Percentiles rank a stretch among this genome's conserved stretches.
These are phyloP conservation scores for Brachystomella parvula DNA, from an alignment of 1,140 invertebrate genomes.

Conservation along the genomic window DNA sequence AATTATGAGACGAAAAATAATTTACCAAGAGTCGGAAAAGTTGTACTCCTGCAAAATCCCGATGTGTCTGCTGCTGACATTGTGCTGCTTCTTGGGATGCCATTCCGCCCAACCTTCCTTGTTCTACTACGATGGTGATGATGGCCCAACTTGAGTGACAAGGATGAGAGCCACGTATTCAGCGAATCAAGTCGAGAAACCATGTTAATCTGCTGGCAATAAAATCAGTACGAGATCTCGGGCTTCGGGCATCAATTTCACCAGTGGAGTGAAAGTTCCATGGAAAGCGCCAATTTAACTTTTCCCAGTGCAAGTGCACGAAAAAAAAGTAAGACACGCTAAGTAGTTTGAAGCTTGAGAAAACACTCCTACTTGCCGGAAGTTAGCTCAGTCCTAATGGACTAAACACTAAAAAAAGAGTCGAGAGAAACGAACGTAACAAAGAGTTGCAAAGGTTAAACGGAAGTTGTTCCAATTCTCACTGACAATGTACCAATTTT, in stretches of 20 bases:
- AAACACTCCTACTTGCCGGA: neutral
- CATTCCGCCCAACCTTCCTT: slow-evolving; percentile 24
- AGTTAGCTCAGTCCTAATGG: neutral
- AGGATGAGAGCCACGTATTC: slow-evolving; percentile 35
- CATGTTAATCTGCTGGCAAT: slow-evolving; percentile 18
- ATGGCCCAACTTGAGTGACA: slow-evolving; percentile 37
- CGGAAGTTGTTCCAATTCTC: no score
- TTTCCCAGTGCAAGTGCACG: neutral
- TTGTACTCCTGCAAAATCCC: slow-evolving; percentile 36
- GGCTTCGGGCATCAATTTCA: no score
- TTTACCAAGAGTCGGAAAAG: slow-evolving; percentile 37
- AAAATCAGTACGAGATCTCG: no score
- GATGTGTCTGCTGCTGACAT: slow-evolving; percentile 22
- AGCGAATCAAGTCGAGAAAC: slow-evolving; percentile 35
- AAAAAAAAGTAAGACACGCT: neutral
- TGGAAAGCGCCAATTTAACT: no score
- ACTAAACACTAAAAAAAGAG: neutral
- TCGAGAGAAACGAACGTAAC: no score
- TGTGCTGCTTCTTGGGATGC: slow-evolving; percentile 29
- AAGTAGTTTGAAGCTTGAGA: no score
- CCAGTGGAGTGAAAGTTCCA: no score
- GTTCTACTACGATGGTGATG: slow-evolving; percentile 34
- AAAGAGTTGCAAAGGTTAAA: no score
- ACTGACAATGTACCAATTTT: no score
- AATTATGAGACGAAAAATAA: neutral